Base-by-base conservation (phyloP, 2,113 vertebrate species). In the Tinamus guttatus region DNA sequence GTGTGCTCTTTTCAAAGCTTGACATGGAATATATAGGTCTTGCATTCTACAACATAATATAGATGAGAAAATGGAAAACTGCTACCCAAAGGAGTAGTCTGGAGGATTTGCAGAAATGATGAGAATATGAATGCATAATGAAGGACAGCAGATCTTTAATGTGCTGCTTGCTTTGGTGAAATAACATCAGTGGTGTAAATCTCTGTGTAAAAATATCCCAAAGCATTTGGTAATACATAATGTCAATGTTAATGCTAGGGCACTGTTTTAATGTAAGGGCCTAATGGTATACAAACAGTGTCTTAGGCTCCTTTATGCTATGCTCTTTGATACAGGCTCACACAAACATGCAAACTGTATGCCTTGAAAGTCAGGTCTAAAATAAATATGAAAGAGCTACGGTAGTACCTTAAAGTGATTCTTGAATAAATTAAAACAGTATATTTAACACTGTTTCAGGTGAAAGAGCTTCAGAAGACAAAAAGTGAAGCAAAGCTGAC, bases 381-480 rank as follows among this genome's bases (percentile, higher is more conserved):
- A 93, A 41, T 32, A 68, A 43, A 74, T 12, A 65, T 1, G 7
- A 49, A 56, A 70, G 70, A 56, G 2, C 7, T 67, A 6, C 32
- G 85, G 6, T 17, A 13, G 10, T 41, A 16, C 59, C 82, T 82
- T 15, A 21, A 74, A 88, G 8, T 77, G 4, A 47, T n/a, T 32
- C 8, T 56, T 65, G 5, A 58, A 25, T 56, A 36, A 67, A 71
- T 85, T 77, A 38, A 94, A 56, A 15, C 49, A 24, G 45, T 40
- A 28, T 90, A 7, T 63, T 95, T 91, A 56, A 58, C 34, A 60
- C 85, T 45, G 20, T 90, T 88, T 79, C 95, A 99, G 98, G 98
- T 98, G 32, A 93, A 98, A 67, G 97, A 97, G 16, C 97, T 98
- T 28, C 95, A 96, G 95, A 97, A 95, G 71, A 96, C 75, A 60